These are phyloP conservation scores for Campoletis raptor DNA, from an alignment of 2,888 invertebrate genomes.

Conservation along the genomic window DNA sequence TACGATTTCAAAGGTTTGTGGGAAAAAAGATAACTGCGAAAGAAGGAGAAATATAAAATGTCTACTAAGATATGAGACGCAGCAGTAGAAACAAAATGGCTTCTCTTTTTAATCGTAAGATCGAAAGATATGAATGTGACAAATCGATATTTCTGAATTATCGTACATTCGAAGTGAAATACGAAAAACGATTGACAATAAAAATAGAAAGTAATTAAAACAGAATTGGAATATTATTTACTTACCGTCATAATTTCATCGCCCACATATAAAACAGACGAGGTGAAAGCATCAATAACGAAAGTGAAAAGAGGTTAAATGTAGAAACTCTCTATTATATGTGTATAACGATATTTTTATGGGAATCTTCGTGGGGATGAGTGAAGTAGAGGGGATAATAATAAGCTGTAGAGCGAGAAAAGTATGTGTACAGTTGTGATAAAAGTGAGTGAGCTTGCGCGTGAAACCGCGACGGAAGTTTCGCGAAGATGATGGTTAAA, in stretches of 20 bases:
- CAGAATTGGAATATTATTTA: not conserved
- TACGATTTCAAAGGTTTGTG: conserved; percentile 5
- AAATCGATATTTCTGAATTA: not conserved
- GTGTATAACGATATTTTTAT: conserved; percentile 11
- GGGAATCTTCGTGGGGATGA: not conserved
- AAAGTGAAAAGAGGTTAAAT: conserved; percentile 16
- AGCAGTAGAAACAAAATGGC: not conserved
- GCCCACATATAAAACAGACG: not conserved
- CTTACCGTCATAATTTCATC: not conserved
- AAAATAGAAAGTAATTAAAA: conserved; percentile 3
- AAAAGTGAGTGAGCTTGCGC: conserved; percentile 19
- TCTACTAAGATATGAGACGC: not conserved
- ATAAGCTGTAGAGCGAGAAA: conserved; percentile 26
- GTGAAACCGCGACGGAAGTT: conserved; percentile 16
- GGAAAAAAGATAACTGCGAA: not conserved
- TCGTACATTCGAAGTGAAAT: not conserved
- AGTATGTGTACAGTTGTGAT: conserved; percentile 38
- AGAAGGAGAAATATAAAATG: not conserved
- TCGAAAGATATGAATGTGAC: not conserved
- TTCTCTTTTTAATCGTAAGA: not conserved
- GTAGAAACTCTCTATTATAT: not conserved
- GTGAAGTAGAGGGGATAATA: conserved; percentile 2
- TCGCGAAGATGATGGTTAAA: not conserved
- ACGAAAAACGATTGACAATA: not conserved
- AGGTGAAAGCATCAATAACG: not conserved